phyloP scores from a whole-genome alignment of 2,113 vertebrate species.

The Amblyornis subalaris region DNA sequence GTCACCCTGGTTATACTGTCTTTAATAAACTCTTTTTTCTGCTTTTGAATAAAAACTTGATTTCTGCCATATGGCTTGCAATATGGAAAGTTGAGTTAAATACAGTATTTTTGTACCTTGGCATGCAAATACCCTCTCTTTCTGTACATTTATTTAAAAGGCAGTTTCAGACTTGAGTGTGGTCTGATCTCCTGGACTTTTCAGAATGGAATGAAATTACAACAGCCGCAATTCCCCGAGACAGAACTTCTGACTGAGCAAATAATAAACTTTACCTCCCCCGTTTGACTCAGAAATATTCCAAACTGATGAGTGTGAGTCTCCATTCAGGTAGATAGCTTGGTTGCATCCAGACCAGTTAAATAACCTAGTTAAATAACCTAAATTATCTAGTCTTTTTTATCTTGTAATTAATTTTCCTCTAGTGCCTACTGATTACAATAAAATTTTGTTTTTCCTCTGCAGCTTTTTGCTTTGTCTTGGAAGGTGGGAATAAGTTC shows the following conservation, averaged over 20 bases:
- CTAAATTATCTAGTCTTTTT: background rate
- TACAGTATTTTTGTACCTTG: background rate
- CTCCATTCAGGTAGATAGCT: background rate
- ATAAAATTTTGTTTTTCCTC: background rate
- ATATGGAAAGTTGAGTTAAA: background rate
- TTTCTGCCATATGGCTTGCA: background rate
- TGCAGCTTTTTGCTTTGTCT: background rate
- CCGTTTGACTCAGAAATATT: background rate
- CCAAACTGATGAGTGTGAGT: background rate
- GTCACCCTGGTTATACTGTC: background rate
- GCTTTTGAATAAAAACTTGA: background rate
- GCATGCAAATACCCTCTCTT: background rate
- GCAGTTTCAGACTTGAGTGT: background rate
- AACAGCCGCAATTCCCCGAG: background rate
- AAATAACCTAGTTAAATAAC: background rate
- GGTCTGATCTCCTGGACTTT: background rate
- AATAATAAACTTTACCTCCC: background rate
- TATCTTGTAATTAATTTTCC: background rate
- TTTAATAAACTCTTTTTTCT: background rate
- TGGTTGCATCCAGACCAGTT: background rate
- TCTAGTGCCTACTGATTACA: background rate
- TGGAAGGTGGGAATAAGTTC: background rate
- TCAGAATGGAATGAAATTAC: background rate
- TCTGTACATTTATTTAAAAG: background rate
- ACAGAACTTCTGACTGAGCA: background rate